Evolutionary conservation across 1,140 invertebrate genomes (phyloP).

Genomic region (Drosophila watanabei): DNA sequence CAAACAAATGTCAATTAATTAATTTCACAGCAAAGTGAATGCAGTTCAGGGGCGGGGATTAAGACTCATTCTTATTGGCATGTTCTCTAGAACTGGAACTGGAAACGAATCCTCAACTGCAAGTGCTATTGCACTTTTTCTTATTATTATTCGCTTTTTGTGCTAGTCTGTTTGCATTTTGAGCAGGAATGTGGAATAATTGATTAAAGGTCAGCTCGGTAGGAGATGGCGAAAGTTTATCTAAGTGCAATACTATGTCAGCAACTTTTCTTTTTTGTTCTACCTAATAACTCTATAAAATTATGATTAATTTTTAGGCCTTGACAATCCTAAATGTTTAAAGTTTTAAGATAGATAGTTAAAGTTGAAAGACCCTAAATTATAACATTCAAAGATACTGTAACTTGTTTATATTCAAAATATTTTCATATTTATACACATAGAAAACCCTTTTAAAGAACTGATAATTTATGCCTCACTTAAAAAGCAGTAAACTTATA

Average conservation of each 20-base stretch:
- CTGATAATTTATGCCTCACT: not conserved
- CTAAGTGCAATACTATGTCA: not conserved
- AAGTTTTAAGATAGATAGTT: not conserved
- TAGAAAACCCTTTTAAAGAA: no score
- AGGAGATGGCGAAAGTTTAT: not conserved
- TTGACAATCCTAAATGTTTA: not conserved
- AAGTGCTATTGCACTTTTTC: not conserved
- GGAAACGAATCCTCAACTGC: slow-evolving; percentile 2
- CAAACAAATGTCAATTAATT: slow-evolving; percentile 68
- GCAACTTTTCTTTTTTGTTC: not conserved
- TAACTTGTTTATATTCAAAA: not conserved
- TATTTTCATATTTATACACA: not conserved
- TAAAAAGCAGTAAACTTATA: no score
- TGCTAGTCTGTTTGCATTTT: not conserved
- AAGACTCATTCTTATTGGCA: slow-evolving; percentile 20
- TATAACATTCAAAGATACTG: not conserved
- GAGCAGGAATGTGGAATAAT: slow-evolving; percentile 16
- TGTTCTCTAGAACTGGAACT: slow-evolving; percentile 21
- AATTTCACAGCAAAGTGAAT: slow-evolving; percentile 31
- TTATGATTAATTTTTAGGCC: not conserved
- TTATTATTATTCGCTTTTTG: slow-evolving; percentile 6
- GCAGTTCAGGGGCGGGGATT: slow-evolving; percentile 9
- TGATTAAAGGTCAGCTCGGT: slow-evolving; percentile 23
- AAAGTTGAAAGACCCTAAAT: not conserved
- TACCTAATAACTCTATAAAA: no score